These are phyloP conservation scores for Sminthurides bifidus DNA, from an alignment of 1,140 invertebrate genomes.

Conservation along the genomic window DNA sequence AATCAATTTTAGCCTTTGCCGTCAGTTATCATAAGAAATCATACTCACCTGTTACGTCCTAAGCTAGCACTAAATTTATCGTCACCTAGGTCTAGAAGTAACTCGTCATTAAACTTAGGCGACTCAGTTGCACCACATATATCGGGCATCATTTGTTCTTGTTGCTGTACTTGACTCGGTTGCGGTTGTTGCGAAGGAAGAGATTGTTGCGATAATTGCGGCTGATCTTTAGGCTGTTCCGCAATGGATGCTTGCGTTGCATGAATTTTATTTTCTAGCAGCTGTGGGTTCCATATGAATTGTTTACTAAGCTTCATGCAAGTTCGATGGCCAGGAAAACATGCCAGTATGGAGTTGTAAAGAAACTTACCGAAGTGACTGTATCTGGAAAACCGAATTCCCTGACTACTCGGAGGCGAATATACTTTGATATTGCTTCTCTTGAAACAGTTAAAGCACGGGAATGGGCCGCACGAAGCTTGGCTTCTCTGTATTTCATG, in stretches of 20 bases:
- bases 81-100: neutral
- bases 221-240: neutral
- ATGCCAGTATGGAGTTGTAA: neutral
- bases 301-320: neutral
- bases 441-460: conserved; percentile 14
- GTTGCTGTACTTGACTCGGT: too few species aligned
- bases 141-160: conserved; percentile 9
- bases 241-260: neutral
- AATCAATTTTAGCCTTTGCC: too few species aligned
- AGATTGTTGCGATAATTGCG: neutral
- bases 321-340: neutral
- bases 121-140: conserved; percentile 5
- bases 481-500: conserved; percentile 75
- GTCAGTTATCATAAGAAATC: too few species aligned
- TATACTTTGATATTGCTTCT: conserved; percentile 42
- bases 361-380: conserved; percentile 56
- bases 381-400: conserved; percentile 88
- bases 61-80: conserved; percentile 6
- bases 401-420: conserved; percentile 74
- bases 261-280: neutral
- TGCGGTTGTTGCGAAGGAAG: conserved; percentile 3
- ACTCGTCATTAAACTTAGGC: conserved; percentile 1
- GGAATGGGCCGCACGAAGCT: conserved; percentile 56
- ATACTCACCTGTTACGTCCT: conserved; percentile 1
- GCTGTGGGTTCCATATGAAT: neutral